phyloP scores from a whole-genome alignment of 1,140 invertebrate species.

The Ooceraea biroi region DNA sequence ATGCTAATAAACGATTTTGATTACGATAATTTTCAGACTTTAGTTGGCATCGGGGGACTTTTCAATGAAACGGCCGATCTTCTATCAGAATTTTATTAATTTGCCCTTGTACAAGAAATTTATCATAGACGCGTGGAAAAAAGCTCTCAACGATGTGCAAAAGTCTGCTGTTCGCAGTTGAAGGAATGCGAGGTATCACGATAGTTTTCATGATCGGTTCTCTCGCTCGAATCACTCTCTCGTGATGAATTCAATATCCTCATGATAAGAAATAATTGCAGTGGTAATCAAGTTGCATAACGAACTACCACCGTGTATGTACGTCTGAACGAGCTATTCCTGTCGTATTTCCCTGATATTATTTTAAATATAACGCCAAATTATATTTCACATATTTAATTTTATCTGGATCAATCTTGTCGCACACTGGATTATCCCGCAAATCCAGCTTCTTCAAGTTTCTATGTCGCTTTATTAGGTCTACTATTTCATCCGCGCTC shows the following conservation, averaged over 20 bases:
- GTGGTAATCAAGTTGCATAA: not conserved
- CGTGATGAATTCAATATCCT: constrained; percentile 15
- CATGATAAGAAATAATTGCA: constrained; percentile 33
- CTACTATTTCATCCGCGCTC: constrained; percentile 77
- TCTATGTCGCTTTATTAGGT: constrained; percentile 75
- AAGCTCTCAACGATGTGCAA: not conserved
- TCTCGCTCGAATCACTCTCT: not conserved
- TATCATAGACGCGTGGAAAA: constrained; percentile 6
- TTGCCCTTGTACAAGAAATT: constrained; percentile 6
- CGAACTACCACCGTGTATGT: constrained; percentile 13
- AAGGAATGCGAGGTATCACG: not conserved
- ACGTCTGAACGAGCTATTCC: constrained; percentile 5
- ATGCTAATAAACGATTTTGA: constrained; percentile 21
- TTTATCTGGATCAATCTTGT: constrained; percentile 25
- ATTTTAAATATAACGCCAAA: constrained; percentile 39
- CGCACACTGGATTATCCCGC: constrained; percentile 79
- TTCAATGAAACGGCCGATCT: not conserved
- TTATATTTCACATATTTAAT: constrained; percentile 15
- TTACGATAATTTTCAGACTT: not conserved
- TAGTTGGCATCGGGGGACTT: no score
- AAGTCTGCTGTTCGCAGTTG: not conserved
- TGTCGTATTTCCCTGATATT: not conserved
- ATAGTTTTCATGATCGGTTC: constrained; percentile 30
- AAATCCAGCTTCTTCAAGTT: constrained; percentile 79
- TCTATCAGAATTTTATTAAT: constrained; percentile 26